A percentile compares a stretch with the other conserved stretches of the same genome.
Evolutionary conservation across 2,797 vertebrate species (phyloP).

Genomic region (Oophaga sylvatica): DNA sequence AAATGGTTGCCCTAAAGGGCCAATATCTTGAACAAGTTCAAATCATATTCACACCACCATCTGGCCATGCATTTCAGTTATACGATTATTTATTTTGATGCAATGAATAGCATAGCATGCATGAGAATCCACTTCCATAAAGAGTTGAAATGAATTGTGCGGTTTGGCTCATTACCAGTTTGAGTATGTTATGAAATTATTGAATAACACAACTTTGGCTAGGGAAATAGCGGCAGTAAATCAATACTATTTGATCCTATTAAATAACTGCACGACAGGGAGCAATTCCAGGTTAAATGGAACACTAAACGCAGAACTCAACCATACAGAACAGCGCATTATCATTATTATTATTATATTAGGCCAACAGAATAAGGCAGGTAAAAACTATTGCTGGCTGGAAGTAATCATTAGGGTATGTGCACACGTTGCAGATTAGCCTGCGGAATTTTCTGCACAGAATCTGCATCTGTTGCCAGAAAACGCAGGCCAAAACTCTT

Average conservation of each 20-base stretch:
- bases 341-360: background rate
- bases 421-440: too few relatives aligned
- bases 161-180: background rate
- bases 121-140: background rate
- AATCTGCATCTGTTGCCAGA: too few relatives aligned
- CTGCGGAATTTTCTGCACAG: too few relatives aligned
- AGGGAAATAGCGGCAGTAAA: background rate
- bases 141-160: background rate
- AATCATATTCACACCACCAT: background rate
- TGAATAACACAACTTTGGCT: background rate
- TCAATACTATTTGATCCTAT: slow-evolving; percentile 4
- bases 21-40: background rate
- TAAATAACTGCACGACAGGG: background rate
- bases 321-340: background rate
- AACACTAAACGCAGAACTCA: background rate
- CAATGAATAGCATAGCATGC: background rate
- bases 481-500: too few relatives aligned
- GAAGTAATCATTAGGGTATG: background rate
- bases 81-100: background rate
- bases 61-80: too few relatives aligned
- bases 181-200: background rate
- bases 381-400: background rate
- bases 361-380: background rate
- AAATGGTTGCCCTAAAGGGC: background rate
- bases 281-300: background rate